These are phyloP conservation scores for Labia minor DNA, from an alignment of 2,888 invertebrate genomes.

Conservation along the genomic window DNA sequence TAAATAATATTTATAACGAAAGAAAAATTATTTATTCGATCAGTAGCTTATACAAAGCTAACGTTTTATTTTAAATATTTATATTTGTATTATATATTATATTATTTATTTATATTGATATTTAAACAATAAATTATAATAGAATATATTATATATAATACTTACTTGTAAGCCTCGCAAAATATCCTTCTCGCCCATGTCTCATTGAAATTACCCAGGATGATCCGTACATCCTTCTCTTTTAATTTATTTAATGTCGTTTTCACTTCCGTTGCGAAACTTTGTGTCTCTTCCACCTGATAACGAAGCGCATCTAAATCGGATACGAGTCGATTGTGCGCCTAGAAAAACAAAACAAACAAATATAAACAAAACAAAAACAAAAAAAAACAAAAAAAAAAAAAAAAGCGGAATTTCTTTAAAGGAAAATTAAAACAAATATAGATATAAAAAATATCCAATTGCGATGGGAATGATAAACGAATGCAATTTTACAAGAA, in stretches of 20 bases:
- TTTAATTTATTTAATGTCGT: conserved; percentile 68
- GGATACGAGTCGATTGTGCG: conserved; percentile 77
- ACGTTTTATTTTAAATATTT: too few species aligned
- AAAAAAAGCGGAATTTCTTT: neutral
- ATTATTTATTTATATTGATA: too few species aligned
- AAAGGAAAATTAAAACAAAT: neutral
- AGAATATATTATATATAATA: too few species aligned
- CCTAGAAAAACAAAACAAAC: conserved; percentile 41
- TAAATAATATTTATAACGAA: too few species aligned
- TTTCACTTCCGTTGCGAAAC: conserved; percentile 80
- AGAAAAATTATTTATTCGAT: too few species aligned
- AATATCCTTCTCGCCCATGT: conserved; percentile 82
- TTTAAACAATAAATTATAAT: too few species aligned
- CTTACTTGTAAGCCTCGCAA: conserved; percentile 71
- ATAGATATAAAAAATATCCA: neutral
- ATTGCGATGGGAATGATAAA: too few species aligned
- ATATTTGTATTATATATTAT: too few species aligned
- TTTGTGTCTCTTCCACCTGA: conserved; percentile 77
- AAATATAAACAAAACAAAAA: conserved; percentile 25
- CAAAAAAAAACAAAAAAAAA: conserved; percentile 15
- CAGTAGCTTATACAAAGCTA: too few species aligned
- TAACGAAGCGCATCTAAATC: conserved; percentile 72
- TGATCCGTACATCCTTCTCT: conserved; percentile 87
- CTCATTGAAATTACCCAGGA: conserved; percentile 92
- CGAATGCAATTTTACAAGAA: too few species aligned